Percentiles rank a stretch among this genome's conserved stretches.
These are phyloP conservation scores for Brachirus orientalis DNA, from an alignment of 2,113 vertebrate species.

Conservation along the genomic window DNA sequence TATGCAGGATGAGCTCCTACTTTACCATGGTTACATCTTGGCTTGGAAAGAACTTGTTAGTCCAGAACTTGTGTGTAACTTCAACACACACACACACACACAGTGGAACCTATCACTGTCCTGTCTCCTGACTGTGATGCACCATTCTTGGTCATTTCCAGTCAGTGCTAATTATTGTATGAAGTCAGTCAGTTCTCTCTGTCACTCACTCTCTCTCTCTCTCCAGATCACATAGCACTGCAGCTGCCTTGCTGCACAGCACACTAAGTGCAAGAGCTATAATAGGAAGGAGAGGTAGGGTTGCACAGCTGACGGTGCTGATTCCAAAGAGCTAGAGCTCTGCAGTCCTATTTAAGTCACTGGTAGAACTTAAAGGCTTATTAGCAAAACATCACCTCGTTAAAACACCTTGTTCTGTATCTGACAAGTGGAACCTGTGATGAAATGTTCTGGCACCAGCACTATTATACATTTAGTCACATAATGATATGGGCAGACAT, in stretches of 20 bases:
- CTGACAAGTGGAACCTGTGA: background rate
- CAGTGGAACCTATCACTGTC: constrained; percentile 8
- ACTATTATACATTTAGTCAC: background rate
- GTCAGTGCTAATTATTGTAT: constrained; percentile 61
- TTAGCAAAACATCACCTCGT: constrained; percentile 42
- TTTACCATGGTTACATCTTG: constrained; percentile 55
- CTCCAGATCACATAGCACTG: constrained; percentile 79
- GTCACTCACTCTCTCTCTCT: constrained; percentile 16
- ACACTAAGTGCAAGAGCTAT: constrained; percentile 80
- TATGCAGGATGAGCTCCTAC: constrained; percentile 59
- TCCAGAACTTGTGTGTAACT: constrained; percentile 58
- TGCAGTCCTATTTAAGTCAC: constrained; percentile 82
- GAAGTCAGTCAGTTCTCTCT: constrained; percentile 47
- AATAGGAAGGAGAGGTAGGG: constrained; percentile 83
- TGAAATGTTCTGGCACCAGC: background rate
- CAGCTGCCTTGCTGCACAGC: constrained; percentile 77
- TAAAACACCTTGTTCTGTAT: constrained; percentile 19
- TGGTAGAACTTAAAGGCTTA: constrained; percentile 46
- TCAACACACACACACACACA: background rate
- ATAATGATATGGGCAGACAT: too few species aligned
- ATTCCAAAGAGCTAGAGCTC: constrained; percentile 75
- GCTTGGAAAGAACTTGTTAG: constrained; percentile 32
- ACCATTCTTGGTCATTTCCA: constrained; percentile 66
- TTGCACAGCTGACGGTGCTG: constrained; percentile 84
- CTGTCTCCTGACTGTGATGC: constrained; percentile 31